phyloP scores from a whole-genome alignment of 2,797 vertebrate genomes.

The Botia almorhae region DNA sequence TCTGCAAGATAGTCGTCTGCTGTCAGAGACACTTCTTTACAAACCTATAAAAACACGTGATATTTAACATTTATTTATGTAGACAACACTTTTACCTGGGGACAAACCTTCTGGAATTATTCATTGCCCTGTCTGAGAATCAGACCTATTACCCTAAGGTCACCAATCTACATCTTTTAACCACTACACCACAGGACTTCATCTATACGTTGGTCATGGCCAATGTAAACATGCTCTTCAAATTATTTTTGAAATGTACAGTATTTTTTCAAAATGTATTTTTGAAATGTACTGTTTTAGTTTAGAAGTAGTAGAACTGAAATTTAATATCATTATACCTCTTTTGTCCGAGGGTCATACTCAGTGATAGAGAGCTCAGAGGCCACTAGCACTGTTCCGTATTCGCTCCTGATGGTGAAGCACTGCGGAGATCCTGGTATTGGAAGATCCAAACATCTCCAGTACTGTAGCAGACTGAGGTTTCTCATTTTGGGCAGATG shows the following conservation, averaged over 20 bases:
- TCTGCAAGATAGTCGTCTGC: conserved; percentile 82
- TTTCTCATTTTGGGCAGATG: conserved; percentile 82
- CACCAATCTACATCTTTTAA: not conserved
- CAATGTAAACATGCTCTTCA: not conserved
- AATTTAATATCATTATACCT: conserved; percentile 72
- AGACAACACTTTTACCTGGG: not conserved
- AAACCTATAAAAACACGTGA: conserved; percentile 74
- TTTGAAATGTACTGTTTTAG: not conserved
- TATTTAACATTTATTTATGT: not conserved
- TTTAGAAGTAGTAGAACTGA: not conserved
- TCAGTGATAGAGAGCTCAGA: conserved; percentile 82
- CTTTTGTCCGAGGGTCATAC: conserved; percentile 72
- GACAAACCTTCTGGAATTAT: no score
- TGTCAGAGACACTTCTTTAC: conserved; percentile 82
- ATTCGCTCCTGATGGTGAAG: conserved; percentile 76
- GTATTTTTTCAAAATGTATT: no score
- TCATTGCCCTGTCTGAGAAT: not conserved
- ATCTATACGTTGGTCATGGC: not conserved
- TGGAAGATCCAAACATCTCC: conserved; percentile 69
- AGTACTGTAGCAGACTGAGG: conserved; percentile 81
- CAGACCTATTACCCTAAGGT: not conserved
- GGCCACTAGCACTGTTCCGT: conserved; percentile 79
- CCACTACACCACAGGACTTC: not conserved
- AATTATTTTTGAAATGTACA: not conserved
- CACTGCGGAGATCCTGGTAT: conserved; percentile 78